Conservation (phyloP, 1,140 invertebrate species). For the Drosophila elegans region DNA sequence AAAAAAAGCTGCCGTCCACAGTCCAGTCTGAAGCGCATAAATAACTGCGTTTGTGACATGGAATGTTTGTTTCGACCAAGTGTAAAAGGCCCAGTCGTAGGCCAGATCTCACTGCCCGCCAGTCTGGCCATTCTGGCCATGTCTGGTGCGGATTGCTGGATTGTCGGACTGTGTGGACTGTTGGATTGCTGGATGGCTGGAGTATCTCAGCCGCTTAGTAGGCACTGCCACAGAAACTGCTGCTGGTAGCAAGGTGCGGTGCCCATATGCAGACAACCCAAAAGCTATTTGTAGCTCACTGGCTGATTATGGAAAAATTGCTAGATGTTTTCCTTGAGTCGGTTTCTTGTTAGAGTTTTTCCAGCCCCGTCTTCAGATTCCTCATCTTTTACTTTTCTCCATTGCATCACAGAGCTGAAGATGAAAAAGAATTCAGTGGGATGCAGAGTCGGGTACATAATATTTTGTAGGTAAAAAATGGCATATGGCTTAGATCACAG, state of each 20-base stretch:
- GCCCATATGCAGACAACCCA: slow-evolving; percentile 77
- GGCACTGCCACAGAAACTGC: not conserved
- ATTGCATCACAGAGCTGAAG: slow-evolving; percentile 64
- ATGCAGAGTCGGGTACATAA: slow-evolving; percentile 23
- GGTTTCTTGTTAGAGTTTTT: slow-evolving; percentile 36
- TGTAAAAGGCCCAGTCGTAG: slow-evolving; percentile 57
- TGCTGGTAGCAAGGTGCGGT: slow-evolving; percentile 81
- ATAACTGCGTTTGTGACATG: slow-evolving; percentile 83
- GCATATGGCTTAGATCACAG: slow-evolving; percentile 16
- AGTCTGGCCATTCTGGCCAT: slow-evolving; percentile 76
- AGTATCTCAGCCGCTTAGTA: slow-evolving; percentile 16
- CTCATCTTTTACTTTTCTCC: slow-evolving; percentile 37
- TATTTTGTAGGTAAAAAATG: slow-evolving; percentile 9
- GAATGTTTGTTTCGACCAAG: slow-evolving; percentile 64
- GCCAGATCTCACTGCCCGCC: slow-evolving; percentile 70
- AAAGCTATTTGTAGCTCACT: slow-evolving; percentile 77
- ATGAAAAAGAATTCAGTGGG: slow-evolving; percentile 37
- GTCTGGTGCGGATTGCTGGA: slow-evolving; percentile 71
- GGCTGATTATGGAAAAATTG: slow-evolving; percentile 79
- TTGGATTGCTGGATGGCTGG: not conserved
- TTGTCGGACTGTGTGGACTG: too few species aligned
- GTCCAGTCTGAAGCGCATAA: slow-evolving; percentile 71
- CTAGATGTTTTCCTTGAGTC: slow-evolving; percentile 74
- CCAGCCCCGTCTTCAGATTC: slow-evolving; percentile 19
- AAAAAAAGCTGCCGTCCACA: not conserved